A percentile compares a stretch with the other conserved stretches of the same genome.
Evolutionary conservation across 2,888 invertebrate species (phyloP).

Genomic region (Tryphoninae sp.): DNA sequence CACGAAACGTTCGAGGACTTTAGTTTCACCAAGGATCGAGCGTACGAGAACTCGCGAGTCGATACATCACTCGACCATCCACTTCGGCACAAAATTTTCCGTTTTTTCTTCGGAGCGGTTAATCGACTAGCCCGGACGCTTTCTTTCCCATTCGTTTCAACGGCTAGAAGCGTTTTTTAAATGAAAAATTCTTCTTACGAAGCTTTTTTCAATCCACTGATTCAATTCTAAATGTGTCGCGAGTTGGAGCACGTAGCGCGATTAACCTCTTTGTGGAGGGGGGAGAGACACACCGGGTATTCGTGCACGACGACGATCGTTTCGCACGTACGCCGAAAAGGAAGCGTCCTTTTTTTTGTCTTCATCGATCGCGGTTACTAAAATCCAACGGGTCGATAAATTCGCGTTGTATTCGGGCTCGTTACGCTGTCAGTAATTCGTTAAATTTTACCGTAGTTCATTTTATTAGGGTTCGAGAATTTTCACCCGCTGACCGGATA

Average conservation of each 20-base stretch:
- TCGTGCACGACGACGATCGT: slow-evolving; percentile 18
- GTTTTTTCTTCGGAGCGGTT: not conserved
- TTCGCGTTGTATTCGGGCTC: not conserved
- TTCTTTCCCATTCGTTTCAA: slow-evolving; percentile 10
- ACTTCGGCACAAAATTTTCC: too few species aligned
- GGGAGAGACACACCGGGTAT: not conserved
- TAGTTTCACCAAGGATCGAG: too few species aligned
- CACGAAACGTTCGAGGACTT: not conserved
- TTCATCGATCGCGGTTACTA: not conserved
- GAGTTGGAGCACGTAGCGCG: not conserved
- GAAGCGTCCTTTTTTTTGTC: not conserved
- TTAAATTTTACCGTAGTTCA: not conserved
- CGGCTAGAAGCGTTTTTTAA: not conserved
- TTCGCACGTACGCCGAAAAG: not conserved
- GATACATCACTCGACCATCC: too few species aligned
- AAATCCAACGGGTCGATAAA: not conserved
- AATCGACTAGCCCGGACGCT: not conserved
- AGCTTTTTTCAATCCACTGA: not conserved
- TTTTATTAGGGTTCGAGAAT: too few species aligned
- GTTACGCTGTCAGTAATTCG: not conserved
- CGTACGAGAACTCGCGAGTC: too few species aligned
- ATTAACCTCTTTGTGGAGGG: slow-evolving; percentile 15
- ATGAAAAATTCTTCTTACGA: not conserved
- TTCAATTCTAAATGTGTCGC: slow-evolving; percentile 5
- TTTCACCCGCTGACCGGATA: not conserved